Evolutionary conservation across 92 coral and sea anemone species (phyloP), one percentile per base, ranked within the genome.

Genomic region (Metridium senile): DNA sequence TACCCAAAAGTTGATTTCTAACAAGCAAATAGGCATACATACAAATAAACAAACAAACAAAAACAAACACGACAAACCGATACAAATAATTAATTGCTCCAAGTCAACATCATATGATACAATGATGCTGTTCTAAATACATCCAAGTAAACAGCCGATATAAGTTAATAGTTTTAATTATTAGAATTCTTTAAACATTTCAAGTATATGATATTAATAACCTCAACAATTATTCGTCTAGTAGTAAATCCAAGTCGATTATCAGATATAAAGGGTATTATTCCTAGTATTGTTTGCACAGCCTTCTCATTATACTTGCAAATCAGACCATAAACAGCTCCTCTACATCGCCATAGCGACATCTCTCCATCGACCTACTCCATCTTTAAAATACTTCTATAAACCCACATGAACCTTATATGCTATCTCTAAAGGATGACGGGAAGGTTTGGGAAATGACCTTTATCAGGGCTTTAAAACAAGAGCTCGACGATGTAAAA

Each of bases 251-350:
- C 6, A 39, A 39, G 49, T 39, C 49, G 49, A 39, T 39, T 39
- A 39, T 6, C 49, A 39, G 49, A 39, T 39, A 39, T 39, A 39
- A 39, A 39, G 13, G 49, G 13, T 6, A 13, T 54, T 54, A 54
- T 19, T 2, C 59, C 3, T 9, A 22, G 31, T 32, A 33, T 58
- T 73, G 78, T 73, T 58, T 33, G 33, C 17, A 33, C 26, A 30
- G 1, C 32, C 4, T 1, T 11, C 7, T 63, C 30, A 73, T 73
- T 73, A 73, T 58, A 73, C 78, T 73, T 73, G 78, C 78, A 73
- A 73, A 73, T 73, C 69, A 22, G 6, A 9, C 17, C 18, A 21
- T 30, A 28, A 63, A 28, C 69, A 59, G 32, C 7, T 21, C 65
- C 20, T 17, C 1, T 63, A 13, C 23, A 63, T 39, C 49, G 16